Evolutionary conservation across 2,797 vertebrate genomes (phyloP).

Genomic region (Champsocephalus gunnari): DNA sequence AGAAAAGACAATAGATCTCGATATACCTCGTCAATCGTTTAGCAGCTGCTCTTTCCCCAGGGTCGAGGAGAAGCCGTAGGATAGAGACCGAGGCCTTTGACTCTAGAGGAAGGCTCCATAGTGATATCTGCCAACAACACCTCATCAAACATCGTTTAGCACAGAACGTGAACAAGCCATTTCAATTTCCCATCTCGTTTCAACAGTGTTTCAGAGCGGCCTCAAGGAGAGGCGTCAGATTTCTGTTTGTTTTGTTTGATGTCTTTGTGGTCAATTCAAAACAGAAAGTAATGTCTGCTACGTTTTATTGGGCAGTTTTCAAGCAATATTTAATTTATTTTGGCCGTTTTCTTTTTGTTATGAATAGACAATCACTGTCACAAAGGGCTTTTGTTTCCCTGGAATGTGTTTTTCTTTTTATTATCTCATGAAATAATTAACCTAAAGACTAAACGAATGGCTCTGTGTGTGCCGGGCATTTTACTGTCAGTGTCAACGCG

Average conservation of each 20-base stretch:
- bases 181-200: slow-evolving; percentile 83
- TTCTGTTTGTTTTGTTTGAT: slow-evolving; percentile 22
- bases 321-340: slow-evolving; percentile 81
- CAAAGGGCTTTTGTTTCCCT: slow-evolving; percentile 88
- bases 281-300: slow-evolving; percentile 66
- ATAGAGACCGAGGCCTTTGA: slow-evolving; percentile 85
- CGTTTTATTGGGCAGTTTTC: slow-evolving; percentile 79
- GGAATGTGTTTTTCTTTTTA: slow-evolving; percentile 76
- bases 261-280: slow-evolving; percentile 62
- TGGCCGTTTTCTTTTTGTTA: slow-evolving; percentile 56
- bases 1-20: slow-evolving; percentile 85
- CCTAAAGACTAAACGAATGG: slow-evolving; percentile 83
- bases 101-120: slow-evolving; percentile 84
- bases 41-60: slow-evolving; percentile 85
- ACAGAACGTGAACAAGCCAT: slow-evolving; percentile 86
- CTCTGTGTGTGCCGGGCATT: slow-evolving; percentile 82
- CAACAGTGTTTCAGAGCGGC: slow-evolving; percentile 75
- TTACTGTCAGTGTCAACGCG: slow-evolving; percentile 82
- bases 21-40: slow-evolving; percentile 87
- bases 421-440: slow-evolving; percentile 69
- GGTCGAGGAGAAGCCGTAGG: slow-evolving; percentile 79
- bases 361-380: slow-evolving; percentile 88
- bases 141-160: slow-evolving; percentile 84
- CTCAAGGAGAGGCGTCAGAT: slow-evolving; percentile 64
- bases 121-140: slow-evolving; percentile 85